A percentile compares a stretch with the other conserved stretches of the same genome.
phyloP scores from a whole-genome alignment of 2,797 vertebrate species.

The Coreius guichenoti region DNA sequence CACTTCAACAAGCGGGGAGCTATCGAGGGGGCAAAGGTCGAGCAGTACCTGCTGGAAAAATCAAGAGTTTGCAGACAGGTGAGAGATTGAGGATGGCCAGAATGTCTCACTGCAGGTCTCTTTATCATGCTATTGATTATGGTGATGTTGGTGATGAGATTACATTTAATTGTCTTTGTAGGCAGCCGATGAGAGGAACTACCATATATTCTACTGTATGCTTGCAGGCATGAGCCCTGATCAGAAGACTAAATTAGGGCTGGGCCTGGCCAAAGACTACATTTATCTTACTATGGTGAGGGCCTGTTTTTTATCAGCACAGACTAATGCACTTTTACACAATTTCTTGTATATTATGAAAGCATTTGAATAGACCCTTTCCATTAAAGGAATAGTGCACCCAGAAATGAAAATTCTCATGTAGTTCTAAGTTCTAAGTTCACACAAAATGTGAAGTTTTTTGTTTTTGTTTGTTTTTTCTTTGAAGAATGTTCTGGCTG shows the following conservation, averaged over 20 bases:
- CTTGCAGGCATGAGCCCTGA: conserved; percentile 90
- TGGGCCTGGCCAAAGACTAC: conserved; percentile 90
- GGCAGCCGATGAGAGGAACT: conserved; percentile 94
- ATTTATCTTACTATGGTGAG: conserved; percentile 95
- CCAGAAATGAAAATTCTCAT: neutral
- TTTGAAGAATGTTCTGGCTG: neutral
- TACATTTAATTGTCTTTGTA: conserved; percentile 61
- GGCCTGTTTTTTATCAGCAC: neutral
- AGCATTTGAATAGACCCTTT: neutral
- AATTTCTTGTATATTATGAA: neutral
- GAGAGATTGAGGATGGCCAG: neutral
- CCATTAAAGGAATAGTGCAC: neutral
- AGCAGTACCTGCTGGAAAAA: conserved; percentile 98
- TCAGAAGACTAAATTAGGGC: conserved; percentile 90
- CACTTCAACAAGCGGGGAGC: conserved; percentile 96
- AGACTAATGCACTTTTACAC: neutral
- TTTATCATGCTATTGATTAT: neutral
- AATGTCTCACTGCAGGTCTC: neutral
- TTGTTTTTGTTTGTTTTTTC: neutral
- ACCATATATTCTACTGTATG: conserved; percentile 98
- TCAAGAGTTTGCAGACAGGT: conserved; percentile 97
- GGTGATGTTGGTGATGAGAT: neutral
- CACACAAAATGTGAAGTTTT: neutral
- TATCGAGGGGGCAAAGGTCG: conserved; percentile 96
- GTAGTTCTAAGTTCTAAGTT: too few species aligned